Conservation (phyloP, 2,113 vertebrate species). For the Mormyrus iriodes region DNA sequence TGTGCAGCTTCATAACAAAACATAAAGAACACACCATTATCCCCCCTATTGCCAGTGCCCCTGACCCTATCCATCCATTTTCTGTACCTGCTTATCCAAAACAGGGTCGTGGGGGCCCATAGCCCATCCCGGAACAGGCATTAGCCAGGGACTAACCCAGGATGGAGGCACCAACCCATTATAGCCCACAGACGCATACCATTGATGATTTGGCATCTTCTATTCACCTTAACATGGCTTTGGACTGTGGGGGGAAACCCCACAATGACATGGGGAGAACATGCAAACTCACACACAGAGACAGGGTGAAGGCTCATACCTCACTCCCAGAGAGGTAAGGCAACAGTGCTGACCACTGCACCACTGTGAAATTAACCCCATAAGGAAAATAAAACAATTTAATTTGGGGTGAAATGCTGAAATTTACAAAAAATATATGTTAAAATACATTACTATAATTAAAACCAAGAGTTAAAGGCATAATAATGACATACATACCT, state of each 20-base stretch:
- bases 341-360: not conserved
- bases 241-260: not conserved
- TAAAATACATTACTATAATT: conserved; percentile 6
- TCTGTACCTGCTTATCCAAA: no score
- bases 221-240: not conserved
- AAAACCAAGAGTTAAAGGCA: not conserved
- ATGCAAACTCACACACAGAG: no score
- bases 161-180: not conserved
- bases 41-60: no score
- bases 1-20: not conserved
- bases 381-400: not conserved
- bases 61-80: no score
- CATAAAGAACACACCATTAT: not conserved
- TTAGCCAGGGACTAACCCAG: not conserved
- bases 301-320: not conserved
- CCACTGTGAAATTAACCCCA: not conserved
- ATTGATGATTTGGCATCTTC: not conserved
- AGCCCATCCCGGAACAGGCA: not conserved
- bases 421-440: not conserved
- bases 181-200: not conserved
- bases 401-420: not conserved
- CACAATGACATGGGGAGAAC: conserved; percentile 10
- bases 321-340: not conserved
- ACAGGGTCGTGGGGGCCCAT: not conserved
- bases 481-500: conserved; percentile 45